Base-by-base conservation (phyloP, 92 coral and sea anemone species). In the Zoanthus solanderi region DNA sequence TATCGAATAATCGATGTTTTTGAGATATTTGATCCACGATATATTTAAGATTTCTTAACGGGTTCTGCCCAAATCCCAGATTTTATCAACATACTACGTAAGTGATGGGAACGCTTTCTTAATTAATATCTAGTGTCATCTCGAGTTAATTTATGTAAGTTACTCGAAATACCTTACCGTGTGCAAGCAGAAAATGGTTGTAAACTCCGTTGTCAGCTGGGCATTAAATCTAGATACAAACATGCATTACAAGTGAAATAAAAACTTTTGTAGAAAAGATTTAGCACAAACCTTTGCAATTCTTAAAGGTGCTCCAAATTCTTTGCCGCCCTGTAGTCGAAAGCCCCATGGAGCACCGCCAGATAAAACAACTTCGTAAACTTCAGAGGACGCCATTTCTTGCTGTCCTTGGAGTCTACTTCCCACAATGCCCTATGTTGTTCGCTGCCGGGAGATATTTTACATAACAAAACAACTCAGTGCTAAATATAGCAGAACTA, bases 341-440 rank as follows among this genome's bases (percentile, higher is more conserved):
- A 96, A 96, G 71, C 99, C 99, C 99, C 99, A 96, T 63, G 99
- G 99, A 17, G 96, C 95, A 52, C 99, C 99, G 52, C 99, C 99
- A 76, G 89, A 85, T n/a, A 96, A 86, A 45, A 91, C 90, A 71
- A 95, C 98, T 91, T 96, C 96, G 82, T 89, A 93, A 69, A 75
- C 92, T 74, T 96, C 98, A 34, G 95, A 85, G 81, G 98, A 95
- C 98, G 98, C 98, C 98, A 95, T 95, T 89, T 85, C 92, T 42
- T 11, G 72, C 80, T 60, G 61, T 30, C 81, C 56, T 68, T 63
- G 83, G 75, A 44, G 91, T 71, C 81, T 81, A 88, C 75, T 91
- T 88, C 98, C 98, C 98, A 76, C 77, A 57, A 89, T 91, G 15
- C 75, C 75, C 10, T 12, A 14, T 7, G 72, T 4, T 23, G 34